Percentiles rank a stretch among this genome's conserved stretches.
phyloP scores from a whole-genome alignment of 2,888 invertebrate species.

The Diaperis boleti region DNA sequence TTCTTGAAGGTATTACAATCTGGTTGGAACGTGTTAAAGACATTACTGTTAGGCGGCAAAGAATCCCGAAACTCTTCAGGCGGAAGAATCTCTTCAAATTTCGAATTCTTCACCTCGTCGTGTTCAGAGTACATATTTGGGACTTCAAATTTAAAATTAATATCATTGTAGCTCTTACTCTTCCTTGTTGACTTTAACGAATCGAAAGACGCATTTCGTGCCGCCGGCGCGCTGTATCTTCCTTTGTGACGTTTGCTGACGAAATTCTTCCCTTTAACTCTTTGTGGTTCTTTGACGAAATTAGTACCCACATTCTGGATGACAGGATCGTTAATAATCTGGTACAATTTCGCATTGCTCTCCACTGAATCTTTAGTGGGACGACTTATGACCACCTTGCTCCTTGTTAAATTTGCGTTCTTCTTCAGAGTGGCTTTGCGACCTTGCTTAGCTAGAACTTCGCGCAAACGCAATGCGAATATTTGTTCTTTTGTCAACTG shows the following conservation, averaged over 20 bases:
- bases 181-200: slow-evolving; percentile 33
- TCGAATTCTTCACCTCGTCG: slow-evolving; percentile 23
- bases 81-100: slow-evolving; percentile 28
- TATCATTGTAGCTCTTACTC: slow-evolving; percentile 54
- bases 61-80: slow-evolving; percentile 30
- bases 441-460: slow-evolving; percentile 55
- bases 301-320: slow-evolving; percentile 1
- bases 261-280: background rate
- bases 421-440: slow-evolving; percentile 54
- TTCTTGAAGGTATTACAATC: slow-evolving; percentile 22
- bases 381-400: slow-evolving; percentile 54
- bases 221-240: slow-evolving; percentile 9
- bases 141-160: slow-evolving; percentile 51
- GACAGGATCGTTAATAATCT: slow-evolving; percentile 42
- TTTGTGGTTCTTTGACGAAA: background rate
- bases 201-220: slow-evolving; percentile 12
- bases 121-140: slow-evolving; percentile 41
- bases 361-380: slow-evolving; percentile 57
- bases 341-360: slow-evolving; percentile 50
- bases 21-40: slow-evolving; percentile 13
- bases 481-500: slow-evolving; percentile 56
- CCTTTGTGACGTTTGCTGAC: background rate
- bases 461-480: slow-evolving; percentile 55
- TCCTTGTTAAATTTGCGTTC: slow-evolving; percentile 43
- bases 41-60: background rate